Evolutionary conservation across 1,140 invertebrate species (phyloP), one percentile per base, ranked within the genome.

Genomic region (Apis laboriosa): DNA sequence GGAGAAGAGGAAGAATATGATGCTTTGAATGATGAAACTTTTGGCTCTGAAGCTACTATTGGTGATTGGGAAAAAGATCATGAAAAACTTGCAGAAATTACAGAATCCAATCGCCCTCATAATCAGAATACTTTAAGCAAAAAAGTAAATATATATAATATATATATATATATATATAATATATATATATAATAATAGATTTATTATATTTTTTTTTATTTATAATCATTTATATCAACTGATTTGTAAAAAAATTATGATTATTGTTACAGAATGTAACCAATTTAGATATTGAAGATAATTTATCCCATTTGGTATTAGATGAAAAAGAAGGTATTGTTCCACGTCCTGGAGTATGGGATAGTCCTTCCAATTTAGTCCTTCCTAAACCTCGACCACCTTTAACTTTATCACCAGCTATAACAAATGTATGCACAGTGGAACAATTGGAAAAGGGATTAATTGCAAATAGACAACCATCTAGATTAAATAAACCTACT

Each of bases 21-120:
- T 95, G 96, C 97, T 1, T 95, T 98, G 78, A 98, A 98, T 91
- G 97, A 98, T 95, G 97, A 98, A 93, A 98, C 98, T 2, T 98
- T 98, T 94, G 97, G 97, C 61, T 95, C 96, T 70, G 96, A 96
- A 84, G 95, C 95, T 91, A 92, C 95, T 83, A 91, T 90, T 12
- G 96, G 96, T 79, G 97, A 97, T 92, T 97, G 97, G 97, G 97
- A 97, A 92, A 94, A 96, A 85, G 95, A 96, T 84, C 96, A 96
- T 92, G 95, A 96, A 85, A 95, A 96, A 88, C 94, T 96, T 90
- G 95, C 96, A 4, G 95, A 96, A 91, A 94, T 95, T 77, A 94
- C 95, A 28, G 95, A 96, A 87, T 95, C 93, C 72, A 93, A 91
- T 28, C 93, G 94, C 84, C 91, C 93, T 55, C 89, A 92, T 55